Evolutionary conservation across 2,113 vertebrate species (phyloP).

Genomic region (Coreoperca whiteheadi): DNA sequence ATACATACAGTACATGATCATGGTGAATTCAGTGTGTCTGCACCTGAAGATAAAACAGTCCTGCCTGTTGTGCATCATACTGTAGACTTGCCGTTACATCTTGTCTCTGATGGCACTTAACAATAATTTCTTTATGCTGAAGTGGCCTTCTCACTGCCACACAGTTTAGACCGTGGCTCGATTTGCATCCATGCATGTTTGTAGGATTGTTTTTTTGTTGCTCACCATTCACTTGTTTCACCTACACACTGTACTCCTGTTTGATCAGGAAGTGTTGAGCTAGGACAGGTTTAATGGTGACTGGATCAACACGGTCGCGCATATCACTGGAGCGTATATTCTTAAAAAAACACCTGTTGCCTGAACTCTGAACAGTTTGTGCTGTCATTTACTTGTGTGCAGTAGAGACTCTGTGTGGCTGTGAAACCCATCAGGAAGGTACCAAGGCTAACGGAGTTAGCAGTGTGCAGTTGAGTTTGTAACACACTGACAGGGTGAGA

Average conservation of each 20-base stretch:
- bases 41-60: background rate
- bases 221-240: background rate
- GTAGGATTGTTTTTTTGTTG: background rate
- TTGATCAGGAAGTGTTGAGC: constrained; percentile 10
- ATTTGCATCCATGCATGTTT: no score
- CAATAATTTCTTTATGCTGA: constrained; percentile 25
- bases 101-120: constrained; percentile 17
- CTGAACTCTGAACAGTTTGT: constrained; percentile 16
- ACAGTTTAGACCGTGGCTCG: background rate
- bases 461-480: constrained; percentile 1
- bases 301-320: constrained; percentile 17
- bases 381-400: constrained; percentile 18
- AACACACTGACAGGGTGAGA: constrained; percentile 6
- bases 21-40: background rate
- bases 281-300: constrained; percentile 30
- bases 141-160: constrained; percentile 15
- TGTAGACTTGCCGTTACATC: background rate
- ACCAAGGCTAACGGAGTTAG: constrained; percentile 5
- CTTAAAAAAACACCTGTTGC: constrained; percentile 7
- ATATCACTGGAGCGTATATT: background rate
- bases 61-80: constrained; percentile 7
- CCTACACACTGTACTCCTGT: constrained; percentile 12
- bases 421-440: constrained; percentile 17
- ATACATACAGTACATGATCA: background rate
- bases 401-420: background rate